Base-by-base conservation (phyloP, 2,797 vertebrate species). In the Mormyrops boulengeri region DNA sequence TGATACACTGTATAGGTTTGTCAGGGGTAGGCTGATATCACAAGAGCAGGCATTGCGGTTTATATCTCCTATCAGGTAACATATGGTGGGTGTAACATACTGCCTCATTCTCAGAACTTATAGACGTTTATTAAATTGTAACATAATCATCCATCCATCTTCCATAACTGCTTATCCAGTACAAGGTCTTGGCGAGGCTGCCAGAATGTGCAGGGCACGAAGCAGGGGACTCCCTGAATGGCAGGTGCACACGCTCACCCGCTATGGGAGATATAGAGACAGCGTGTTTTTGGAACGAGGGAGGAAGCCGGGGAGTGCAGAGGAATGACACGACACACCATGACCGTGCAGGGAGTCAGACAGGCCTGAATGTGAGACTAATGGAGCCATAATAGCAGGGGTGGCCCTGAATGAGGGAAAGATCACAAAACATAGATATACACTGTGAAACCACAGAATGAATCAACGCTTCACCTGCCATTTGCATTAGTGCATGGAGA, bases 91-190 rank as follows among this genome's bases (percentile, higher is more conserved):
- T 47, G 73, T 44, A 44, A 22, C 77, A 82, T 82, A 47, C 19
- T 77, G 69, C 69, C 34, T 77, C 17, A 19, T 41, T 77, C 34
- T 47, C 41, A n/a, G 77, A 82, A 19, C 7, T 44, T 82, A 41
- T 44, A n/a, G 77, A 82, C 41, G 19, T 44, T 82, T 44, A 47
- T 82, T 47, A 47, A 47, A n/a, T 8, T n/a, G 77, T n/a, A 82
- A 82, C 8, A 82, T 82, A 82, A 82, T 47, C 77, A 82, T 47
- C 38, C 77, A 47, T 82, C 77, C 38, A 82, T 82, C 77, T 82
- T 82, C 77, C 41, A 47, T n/a, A 82, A 82, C 41, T 82, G 77
- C 41, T 82, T 44, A 82, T 82, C 2, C 17, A 80, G 73, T 44
- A 19, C 17, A 47, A 17, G 69, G 30, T 73, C 14, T 4, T 17